Evolutionary conservation across 2,888 invertebrate genomes (phyloP), one percentile per base, ranked within the genome.

Genomic region (Subacronicta megacephala): DNA sequence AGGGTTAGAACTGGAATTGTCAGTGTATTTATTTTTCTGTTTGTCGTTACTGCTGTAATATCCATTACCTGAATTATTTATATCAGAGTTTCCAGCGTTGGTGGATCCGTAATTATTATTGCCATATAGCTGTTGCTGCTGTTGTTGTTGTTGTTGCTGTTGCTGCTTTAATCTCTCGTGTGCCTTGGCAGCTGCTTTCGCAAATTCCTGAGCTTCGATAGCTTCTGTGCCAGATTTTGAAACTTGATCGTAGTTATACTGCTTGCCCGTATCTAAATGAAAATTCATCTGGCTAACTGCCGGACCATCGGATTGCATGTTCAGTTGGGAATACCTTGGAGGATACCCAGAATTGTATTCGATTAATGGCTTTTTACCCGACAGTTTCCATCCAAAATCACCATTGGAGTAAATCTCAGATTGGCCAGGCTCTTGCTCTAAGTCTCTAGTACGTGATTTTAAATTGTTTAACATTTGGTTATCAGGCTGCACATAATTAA

Each of bases 361-460:
- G 37, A 69, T 64, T n/a, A 76, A 62, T 20, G 87, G 80, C 60
- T 90, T 94, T 71, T 90, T 93, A n/a, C 86, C 89, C 3, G 83
- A 78, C 17, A 94, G 54, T 76, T 92, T 94, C 94, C 94, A 94
- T 1, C 94, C 94, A 69, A 89, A 94, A 67, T 94, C 94, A 10
- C 94, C 94, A 50, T 92, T 89, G 0, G 94, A 92, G 63, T 94
- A 94, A 29, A 80, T 69, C 12, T 85, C 86, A 49, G 84, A 70
- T 56, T 89, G 90, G 31, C 80, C 81, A 6, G 80, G 82, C 65
- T 90, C 90, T 46, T 85, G 87, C 38, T 93, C 91, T 9, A 82
- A 56, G 55, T 91, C 90, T 73, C 86, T 87, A 0, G 81, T 75
- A 17, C 84, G 82, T 54, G 75, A 69, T 78, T 85, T 92, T 10